Base-by-base conservation (phyloP, 2,888 invertebrate species). In the Elysia crispata region DNA sequence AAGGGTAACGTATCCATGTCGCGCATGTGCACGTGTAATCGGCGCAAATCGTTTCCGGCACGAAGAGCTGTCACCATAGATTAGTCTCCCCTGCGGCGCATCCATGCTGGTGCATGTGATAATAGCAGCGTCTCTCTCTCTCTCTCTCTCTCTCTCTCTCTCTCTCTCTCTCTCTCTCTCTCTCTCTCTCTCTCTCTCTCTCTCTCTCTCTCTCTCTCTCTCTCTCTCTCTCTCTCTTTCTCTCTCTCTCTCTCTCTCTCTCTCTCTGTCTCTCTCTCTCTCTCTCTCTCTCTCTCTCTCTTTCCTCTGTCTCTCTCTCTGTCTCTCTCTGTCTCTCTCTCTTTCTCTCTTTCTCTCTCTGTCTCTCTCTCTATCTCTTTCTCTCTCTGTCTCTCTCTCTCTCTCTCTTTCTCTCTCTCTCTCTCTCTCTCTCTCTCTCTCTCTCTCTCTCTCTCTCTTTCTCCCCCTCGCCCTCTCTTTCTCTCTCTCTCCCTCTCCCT, bases 201-300 rank as follows among this genome's bases (percentile, higher is more conserved):
- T 72, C 72, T 72, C 49, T 72, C 72, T 49, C 72, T 72, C 72
- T 49, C 49, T 1, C 54, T 57, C 33, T 57, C 30, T 74, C 20
- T 57, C 57, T 57, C 20, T 5, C 57, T 57, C 49, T 57, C 57
- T 57, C 57, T 57, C 73, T 57, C 33, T 30, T 54, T 57, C 73
- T 57, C 73, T 73, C 57, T 73, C 73, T 73, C 73, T 73, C 57
- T 57, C 73, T 54, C 73, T 73, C 73, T 73, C 73, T 73, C 73
- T 1, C 50, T 54, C 73, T 31, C 73, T 57, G 25, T 49, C 72
- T 72, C 72, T 72, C 41, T 41, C 41, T 11, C 41, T 6, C 11
- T 3, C 41, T 3, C 5, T 41, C 41, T 3, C 41, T 41, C 41
- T 41, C 5, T 41, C 3, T 11, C 41, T 11, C 41, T 41, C 11